Base-by-base conservation (phyloP, 2,888 invertebrate species). In the Tromatobia lineatoria region DNA sequence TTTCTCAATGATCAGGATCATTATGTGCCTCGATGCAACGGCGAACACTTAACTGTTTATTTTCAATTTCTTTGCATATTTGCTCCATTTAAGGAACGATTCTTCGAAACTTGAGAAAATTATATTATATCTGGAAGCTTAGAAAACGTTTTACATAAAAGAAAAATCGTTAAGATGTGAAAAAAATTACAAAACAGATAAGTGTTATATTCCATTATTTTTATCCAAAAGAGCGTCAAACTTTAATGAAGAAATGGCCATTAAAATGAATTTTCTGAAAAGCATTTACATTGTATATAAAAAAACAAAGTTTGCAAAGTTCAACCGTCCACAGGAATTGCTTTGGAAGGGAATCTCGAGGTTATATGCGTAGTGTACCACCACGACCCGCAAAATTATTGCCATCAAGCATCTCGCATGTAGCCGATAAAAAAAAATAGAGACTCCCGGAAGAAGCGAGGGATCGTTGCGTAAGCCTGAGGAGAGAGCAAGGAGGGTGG, bases 381-480 rank as follows among this genome's bases (percentile, higher is more conserved):
- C 64, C 47, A 57, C 66, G 54, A 66, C 77, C 74, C 42, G 74
- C 57, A 47, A 71, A 84, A 75, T 84, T 84, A 84, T 81, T 70
- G 75, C 81, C 81, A 42, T 74, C 64, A 57, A 47, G 74, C 45
- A 11, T 45, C 73, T 81, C 78, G 80, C 80, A 78, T 81, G 47
- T 73, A 54, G 69, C 23, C 80, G 78, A 84, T 81, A 81, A 84
- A 84, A 80, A 81, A 84, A 81, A 84, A 84, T 81, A 78, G 81
- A 77, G 74, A 81, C 84, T 84, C 75, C 84, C 84, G 80, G 80
- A 81, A 81, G 84, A 81, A 77, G 71, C 66, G 69, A 23, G 78
- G 13, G 61, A n/a, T 34, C 59, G 70, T 29, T 15, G 57, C 20
- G 59, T n/a, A 76, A 74, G 82, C 61, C 47, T 59, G 70, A 52